These are phyloP conservation scores for Aleiodes testaceus DNA, from an alignment of 2,888 invertebrate species.

Conservation along the genomic window DNA sequence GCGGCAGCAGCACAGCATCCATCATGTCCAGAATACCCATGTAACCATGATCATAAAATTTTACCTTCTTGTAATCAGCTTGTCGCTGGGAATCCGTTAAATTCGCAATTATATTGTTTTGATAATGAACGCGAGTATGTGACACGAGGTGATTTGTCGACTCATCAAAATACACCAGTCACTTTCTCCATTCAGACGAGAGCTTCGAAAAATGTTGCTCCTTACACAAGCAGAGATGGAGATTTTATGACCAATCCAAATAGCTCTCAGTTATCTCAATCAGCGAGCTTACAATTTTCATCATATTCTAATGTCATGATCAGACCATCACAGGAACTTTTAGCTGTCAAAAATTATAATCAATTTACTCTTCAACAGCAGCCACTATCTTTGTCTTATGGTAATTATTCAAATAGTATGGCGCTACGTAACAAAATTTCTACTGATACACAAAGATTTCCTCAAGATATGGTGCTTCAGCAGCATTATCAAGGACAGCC, in stretches of 20 bases:
- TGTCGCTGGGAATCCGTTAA: constrained; percentile 65
- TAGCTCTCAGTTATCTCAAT: constrained; percentile 62
- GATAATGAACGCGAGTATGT: constrained; percentile 64
- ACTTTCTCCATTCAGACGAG: constrained; percentile 25
- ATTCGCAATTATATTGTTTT: constrained; percentile 60
- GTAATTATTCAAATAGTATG: constrained; percentile 67
- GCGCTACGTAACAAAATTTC: constrained; percentile 65
- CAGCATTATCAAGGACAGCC: constrained; percentile 68
- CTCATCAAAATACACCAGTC: constrained; percentile 62
- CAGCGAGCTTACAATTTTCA: constrained; percentile 64
- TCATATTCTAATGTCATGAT: constrained; percentile 64
- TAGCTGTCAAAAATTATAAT: constrained; percentile 57
- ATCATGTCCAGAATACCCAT: constrained; percentile 63
- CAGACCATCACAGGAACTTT: constrained; percentile 57
- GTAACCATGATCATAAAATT: constrained; percentile 53
- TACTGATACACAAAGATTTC: constrained; percentile 65
- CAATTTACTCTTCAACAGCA: constrained; percentile 50
- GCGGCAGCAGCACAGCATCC: constrained; percentile 69
- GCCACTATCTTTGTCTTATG: constrained; percentile 65
- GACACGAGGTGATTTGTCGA: constrained; percentile 63
- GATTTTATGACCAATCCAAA: constrained; percentile 67
- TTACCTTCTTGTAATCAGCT: constrained; percentile 66
- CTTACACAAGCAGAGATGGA: constrained; percentile 59
- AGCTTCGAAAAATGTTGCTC: constrained; percentile 62
- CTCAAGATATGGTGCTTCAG: constrained; percentile 65